Percentiles rank a stretch among this genome's conserved stretches.
Conservation (phyloP, 2,797 vertebrate genomes). For the Syndactyla subalaris region DNA sequence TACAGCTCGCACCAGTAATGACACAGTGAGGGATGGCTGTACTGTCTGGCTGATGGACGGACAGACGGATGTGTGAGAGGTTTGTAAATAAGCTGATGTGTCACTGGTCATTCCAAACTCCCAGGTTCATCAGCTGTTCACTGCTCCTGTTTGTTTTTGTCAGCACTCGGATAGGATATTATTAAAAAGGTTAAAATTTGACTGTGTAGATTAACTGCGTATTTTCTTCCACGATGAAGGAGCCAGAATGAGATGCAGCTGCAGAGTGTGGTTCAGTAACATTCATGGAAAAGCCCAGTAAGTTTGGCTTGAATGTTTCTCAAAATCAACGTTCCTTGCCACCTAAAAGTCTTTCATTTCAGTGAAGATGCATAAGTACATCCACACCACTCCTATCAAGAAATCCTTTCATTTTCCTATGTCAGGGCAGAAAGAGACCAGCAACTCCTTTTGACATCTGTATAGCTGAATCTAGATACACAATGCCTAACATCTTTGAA, state of each 20-base stretch:
- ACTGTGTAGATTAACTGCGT: neutral
- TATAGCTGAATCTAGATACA: neutral
- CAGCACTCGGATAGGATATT: neutral
- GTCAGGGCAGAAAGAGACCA: neutral
- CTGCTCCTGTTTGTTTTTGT: neutral
- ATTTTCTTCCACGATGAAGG: neutral
- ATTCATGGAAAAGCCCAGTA: neutral
- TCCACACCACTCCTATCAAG: neutral
- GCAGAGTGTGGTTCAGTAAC: neutral
- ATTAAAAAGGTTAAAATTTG: neutral
- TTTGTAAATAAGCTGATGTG: neutral
- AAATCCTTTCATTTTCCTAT: neutral
- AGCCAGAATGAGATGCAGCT: neutral
- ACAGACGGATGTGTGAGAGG: neutral
- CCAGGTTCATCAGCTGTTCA: neutral
- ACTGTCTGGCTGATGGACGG: too few species aligned
- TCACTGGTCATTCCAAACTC: neutral
- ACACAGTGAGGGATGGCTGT: neutral
- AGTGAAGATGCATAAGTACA: neutral
- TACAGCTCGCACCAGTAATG: rapidly evolving
- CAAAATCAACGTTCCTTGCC: neutral
- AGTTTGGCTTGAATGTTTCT: neutral
- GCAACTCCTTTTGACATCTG: neutral
- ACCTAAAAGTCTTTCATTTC: neutral
- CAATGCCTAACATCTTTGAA: neutral